Percentiles rank a stretch among this genome's conserved stretches.
Evolutionary conservation across 2,888 invertebrate species (phyloP).

Genomic region (Pyrrhia umbra): DNA sequence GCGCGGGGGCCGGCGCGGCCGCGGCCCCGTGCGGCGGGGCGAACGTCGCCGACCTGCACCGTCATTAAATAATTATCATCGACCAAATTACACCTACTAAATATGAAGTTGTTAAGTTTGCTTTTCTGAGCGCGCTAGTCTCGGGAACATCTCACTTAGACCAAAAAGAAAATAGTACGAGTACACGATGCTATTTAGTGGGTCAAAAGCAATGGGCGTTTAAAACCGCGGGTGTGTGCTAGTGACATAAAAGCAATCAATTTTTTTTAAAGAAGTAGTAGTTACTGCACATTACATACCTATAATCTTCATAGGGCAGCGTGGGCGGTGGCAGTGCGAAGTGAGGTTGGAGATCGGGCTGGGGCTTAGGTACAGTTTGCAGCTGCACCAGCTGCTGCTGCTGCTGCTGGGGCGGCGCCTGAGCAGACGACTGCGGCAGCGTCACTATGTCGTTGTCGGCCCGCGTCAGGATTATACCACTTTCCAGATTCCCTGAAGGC

Average conservation of each 20-base stretch:
- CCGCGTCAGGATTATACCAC: conserved; percentile 52
- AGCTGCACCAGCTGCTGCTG: conserved; percentile 52
- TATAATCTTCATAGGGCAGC: conserved; percentile 79
- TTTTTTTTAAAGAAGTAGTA: no score
- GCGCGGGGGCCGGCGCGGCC: conserved; percentile 73
- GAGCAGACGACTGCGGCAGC: conserved; percentile 46
- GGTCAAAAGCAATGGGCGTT: no score
- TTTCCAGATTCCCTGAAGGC: conserved; percentile 69
- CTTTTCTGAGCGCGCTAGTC: no score
- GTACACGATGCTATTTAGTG: no score
- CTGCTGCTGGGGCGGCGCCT: conserved; percentile 22
- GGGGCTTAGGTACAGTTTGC: no score
- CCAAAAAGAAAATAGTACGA: no score
- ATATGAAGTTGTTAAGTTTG: no score
- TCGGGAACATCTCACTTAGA: no score
- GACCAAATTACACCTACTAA: conserved; percentile 55
- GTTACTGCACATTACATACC: no score
- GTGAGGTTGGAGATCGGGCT: conserved; percentile 75
- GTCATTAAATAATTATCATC: not conserved
- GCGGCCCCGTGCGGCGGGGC: conserved; percentile 74
- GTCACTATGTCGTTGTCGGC: conserved; percentile 50
- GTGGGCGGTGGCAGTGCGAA: conserved; percentile 79
- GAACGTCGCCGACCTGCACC: conserved; percentile 73
- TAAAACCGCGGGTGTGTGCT: no score
- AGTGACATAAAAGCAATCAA: no score